A percentile compares a stretch with the other conserved stretches of the same genome.
Conservation (phyloP, 2,888 invertebrate species). For the Colletes collaris region DNA sequence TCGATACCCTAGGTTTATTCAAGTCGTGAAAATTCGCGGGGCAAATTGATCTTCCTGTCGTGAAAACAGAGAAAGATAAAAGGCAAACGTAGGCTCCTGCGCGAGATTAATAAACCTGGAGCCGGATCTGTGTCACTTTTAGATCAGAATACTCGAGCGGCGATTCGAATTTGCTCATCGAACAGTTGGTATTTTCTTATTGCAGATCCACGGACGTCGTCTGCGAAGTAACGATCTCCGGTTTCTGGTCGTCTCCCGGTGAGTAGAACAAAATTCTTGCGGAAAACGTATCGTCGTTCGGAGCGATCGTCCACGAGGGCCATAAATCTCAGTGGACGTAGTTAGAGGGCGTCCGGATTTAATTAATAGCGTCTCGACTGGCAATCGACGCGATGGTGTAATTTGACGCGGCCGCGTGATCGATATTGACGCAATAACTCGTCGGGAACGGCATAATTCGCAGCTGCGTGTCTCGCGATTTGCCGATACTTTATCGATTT, state of each 20-base stretch:
- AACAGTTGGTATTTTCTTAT: not conserved
- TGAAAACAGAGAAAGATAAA: not conserved
- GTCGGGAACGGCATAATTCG: slow-evolving; percentile 61
- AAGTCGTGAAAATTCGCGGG: not conserved
- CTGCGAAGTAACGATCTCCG: too few species aligned
- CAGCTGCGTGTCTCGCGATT: slow-evolving; percentile 36
- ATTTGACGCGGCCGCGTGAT: slow-evolving; percentile 48
- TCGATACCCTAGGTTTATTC: not conserved
- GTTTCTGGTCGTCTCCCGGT: not conserved
- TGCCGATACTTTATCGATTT: slow-evolving; percentile 61
- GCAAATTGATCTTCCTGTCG: not conserved
- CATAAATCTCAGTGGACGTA: slow-evolving; percentile 40
- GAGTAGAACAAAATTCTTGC: not conserved
- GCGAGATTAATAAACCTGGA: slow-evolving; percentile 1
- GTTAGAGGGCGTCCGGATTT: slow-evolving; percentile 62
- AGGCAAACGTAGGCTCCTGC: not conserved
- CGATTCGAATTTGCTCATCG: too few species aligned
- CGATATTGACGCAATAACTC: slow-evolving; percentile 48
- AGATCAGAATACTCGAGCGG: too few species aligned
- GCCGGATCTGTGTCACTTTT: not conserved
- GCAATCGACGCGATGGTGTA: slow-evolving; percentile 37
- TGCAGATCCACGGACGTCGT: not conserved
- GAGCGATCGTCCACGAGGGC: not conserved
- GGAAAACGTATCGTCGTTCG: not conserved
- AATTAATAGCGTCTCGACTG: slow-evolving; percentile 58